A percentile compares a stretch with the other conserved stretches of the same genome.
Evolutionary conservation across 2,888 invertebrate genomes (phyloP).

Genomic region (Sisyra nigra): DNA sequence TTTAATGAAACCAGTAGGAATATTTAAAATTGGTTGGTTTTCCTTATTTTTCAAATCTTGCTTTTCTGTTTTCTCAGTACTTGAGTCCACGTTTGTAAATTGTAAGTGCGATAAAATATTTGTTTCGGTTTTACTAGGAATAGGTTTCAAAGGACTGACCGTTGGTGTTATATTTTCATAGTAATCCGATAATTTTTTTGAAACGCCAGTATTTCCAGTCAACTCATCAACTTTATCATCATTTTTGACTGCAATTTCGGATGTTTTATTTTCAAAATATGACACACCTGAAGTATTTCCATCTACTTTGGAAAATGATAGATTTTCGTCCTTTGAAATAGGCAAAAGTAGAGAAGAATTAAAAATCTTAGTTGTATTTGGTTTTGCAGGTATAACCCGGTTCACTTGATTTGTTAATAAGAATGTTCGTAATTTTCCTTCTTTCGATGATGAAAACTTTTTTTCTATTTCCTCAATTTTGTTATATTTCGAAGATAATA

Average conservation of each 20-base stretch:
- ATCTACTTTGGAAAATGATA: too few species aligned
- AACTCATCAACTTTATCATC: not conserved
- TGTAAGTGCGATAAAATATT: not conserved
- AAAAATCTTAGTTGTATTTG: constrained; percentile 1
- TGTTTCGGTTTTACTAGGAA: not conserved
- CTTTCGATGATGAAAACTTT: constrained; percentile 31
- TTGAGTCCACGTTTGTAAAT: not conserved
- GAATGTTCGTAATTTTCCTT: constrained; percentile 32
- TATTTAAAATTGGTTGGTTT: too few species aligned
- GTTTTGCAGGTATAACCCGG: constrained; percentile 21
- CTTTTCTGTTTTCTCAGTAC: not conserved
- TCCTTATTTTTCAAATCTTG: not conserved
- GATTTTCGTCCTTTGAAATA: too few species aligned
- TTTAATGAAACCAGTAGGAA: too few species aligned
- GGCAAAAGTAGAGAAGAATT: not conserved
- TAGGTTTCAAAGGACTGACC: constrained; percentile 1
- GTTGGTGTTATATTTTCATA: constrained; percentile 7
- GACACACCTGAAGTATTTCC: not conserved
- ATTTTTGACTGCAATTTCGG: not conserved
- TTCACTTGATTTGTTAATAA: constrained; percentile 34
- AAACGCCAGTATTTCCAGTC: not conserved
- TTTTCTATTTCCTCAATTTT: constrained; percentile 19
- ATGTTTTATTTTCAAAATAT: not conserved
- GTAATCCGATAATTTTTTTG: constrained; percentile 6
- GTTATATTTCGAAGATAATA: constrained; percentile 26